Percentiles rank a stretch among this genome's conserved stretches.
Evolutionary conservation across 2,888 invertebrate species (phyloP).

Genomic region (Quadroppia sp.): DNA sequence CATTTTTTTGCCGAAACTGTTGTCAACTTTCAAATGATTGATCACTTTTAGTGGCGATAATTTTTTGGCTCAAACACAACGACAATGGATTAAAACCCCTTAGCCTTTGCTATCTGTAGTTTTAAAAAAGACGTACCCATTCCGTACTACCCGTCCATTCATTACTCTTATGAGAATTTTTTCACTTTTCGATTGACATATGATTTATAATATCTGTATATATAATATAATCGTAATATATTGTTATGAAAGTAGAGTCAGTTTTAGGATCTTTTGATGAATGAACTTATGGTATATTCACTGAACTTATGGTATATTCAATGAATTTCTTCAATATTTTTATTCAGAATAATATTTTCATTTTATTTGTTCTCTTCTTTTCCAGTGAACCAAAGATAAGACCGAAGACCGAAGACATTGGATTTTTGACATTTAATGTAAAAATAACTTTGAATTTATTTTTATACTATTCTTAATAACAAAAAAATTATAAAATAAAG

Average conservation of each 20-base stretch:
- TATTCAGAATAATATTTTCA: constrained; percentile 7
- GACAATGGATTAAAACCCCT: not conserved
- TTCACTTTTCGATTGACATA: not conserved
- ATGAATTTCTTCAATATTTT: constrained; percentile 17
- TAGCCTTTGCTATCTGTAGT: not conserved
- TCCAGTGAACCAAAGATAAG: constrained; percentile 5
- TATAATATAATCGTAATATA: not conserved
- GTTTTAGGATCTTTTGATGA: not conserved
- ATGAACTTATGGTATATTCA: constrained; percentile 16
- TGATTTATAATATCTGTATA: not conserved
- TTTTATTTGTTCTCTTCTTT: not conserved
- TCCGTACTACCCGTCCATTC: not conserved
- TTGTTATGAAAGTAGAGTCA: not conserved
- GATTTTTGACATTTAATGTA: not conserved
- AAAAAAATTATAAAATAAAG: not conserved
- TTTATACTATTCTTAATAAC: not conserved
- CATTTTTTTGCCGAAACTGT: not conserved
- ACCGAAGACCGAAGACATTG: no score
- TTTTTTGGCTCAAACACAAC: not conserved
- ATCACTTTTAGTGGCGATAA: not conserved
- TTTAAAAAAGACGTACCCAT: not conserved
- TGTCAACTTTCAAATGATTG: constrained; percentile 11
- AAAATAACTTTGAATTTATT: constrained; percentile 1
- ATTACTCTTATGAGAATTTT: not conserved
- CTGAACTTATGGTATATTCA: constrained; percentile 6